These are phyloP conservation scores for Hirtodrosophila confusa DNA, from an alignment of 2,888 invertebrate species.

Conservation along the genomic window DNA sequence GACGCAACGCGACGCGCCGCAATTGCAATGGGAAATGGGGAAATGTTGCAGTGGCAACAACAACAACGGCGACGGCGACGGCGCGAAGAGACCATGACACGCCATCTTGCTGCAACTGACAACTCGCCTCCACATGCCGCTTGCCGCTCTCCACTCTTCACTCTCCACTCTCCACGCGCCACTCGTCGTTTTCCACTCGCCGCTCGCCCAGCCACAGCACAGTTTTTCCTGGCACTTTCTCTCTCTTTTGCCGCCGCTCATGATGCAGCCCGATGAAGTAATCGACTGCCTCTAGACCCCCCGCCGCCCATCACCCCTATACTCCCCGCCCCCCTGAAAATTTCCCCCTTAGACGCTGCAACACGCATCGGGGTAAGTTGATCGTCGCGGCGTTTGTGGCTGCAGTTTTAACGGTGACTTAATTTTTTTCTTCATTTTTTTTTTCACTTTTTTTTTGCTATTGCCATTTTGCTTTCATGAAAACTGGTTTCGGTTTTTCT, in stretches of 20 bases:
- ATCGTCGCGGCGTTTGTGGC: constrained; percentile 36
- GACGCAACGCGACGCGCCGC: constrained; percentile 31
- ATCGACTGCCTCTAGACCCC: constrained; percentile 37
- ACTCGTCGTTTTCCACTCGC: constrained; percentile 2
- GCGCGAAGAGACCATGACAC: constrained; percentile 57
- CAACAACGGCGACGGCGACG: constrained; percentile 2
- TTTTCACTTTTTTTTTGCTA: constrained; percentile 33
- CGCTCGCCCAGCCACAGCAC: constrained; percentile 3
- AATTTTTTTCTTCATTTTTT: constrained; percentile 51
- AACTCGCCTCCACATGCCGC: constrained; percentile 1
- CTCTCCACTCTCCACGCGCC: constrained; percentile 6
- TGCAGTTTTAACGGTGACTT: constrained; percentile 61
- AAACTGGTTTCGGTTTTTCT: constrained; percentile 73
- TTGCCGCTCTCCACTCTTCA: constrained; percentile 5
- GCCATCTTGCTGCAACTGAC: constrained; percentile 65
- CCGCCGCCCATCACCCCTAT: no score
- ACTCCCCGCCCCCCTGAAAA: neutral
- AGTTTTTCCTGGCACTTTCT: constrained; percentile 73
- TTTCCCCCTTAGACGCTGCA: neutral
- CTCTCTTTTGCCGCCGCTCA: constrained; percentile 21
- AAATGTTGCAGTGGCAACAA: constrained; percentile 59
- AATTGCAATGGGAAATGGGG: constrained; percentile 69
- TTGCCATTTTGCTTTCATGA: no score
- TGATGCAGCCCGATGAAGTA: constrained; percentile 64
- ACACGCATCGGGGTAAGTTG: constrained; percentile 48